Evolutionary conservation across 2,113 vertebrate species (phyloP), one percentile per base, ranked within the genome.

Genomic region (Lophochroa leadbeateri): DNA sequence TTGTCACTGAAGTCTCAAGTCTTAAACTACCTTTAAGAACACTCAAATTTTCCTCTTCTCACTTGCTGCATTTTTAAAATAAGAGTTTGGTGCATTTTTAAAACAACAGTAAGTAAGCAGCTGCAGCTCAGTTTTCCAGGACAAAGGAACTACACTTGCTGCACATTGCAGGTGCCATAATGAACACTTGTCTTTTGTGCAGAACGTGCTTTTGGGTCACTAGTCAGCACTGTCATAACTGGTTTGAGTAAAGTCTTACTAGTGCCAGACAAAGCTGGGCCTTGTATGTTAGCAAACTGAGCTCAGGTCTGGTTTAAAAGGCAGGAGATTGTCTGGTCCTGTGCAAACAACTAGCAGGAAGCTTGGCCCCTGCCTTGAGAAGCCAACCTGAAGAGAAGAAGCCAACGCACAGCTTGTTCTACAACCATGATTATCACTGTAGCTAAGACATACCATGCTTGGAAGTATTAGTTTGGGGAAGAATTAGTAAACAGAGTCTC

Each of bases 221-320:
- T 28, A 77, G 77, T 24, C 17, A 50, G 41, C 17, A 39, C 27
- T 35, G 39, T 27, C 76, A 28, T 28, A 82, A 5, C 10, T n/a
- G n/a, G 17, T 49, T 68, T 39, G 52, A 64, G 47, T 47, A 72
- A 86, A 91, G 17, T 16, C 19, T 69, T 50, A 6, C 27, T 3
- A 2, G 21, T 46, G 17, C 11, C 28, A 49, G 55, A 19, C 2
- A 5, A 68, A 82, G 13, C 31, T 68, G 61, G 16, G 17, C 6
- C 6, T 43, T 0, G 0, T 11, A 6, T 3, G 2, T 15, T 37
- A 24, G 27, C 6, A 21, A 78, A 27, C 14, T 37, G 31, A 35
- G 39, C n/a, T 69, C 47, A 72, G 35, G 20, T 57, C 44, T 77
- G 27, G 9, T 52, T 77, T 68, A 39, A 83, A 88, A 80, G 67